Evolutionary conservation across 2,113 vertebrate species (phyloP).

Genomic region (Phaethornis superciliosus): DNA sequence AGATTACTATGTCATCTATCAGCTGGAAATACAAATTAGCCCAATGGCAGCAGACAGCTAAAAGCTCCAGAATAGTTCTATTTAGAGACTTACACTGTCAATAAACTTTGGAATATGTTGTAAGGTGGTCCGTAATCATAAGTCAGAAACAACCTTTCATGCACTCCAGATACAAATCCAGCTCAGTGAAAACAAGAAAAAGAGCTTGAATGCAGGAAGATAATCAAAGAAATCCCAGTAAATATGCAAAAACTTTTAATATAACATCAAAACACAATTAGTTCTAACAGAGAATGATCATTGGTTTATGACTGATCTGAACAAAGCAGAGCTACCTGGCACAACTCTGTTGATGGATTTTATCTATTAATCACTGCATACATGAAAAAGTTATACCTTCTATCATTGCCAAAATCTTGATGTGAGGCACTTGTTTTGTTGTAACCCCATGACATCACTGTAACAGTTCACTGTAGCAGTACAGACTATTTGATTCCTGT

Average conservation of each 20-base stretch:
- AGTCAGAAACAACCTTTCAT: neutral
- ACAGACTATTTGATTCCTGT: neutral
- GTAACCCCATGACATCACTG: neutral
- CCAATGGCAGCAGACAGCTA: neutral
- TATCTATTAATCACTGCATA: neutral
- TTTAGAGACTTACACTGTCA: accelerated
- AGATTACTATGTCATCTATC: neutral
- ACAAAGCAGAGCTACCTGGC: neutral
- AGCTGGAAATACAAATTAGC: neutral
- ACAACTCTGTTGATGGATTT: neutral
- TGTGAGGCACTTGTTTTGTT: neutral
- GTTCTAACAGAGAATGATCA: neutral
- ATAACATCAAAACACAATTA: neutral
- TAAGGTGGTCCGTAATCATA: neutral
- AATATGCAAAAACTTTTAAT: accelerated
- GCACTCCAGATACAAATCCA: neutral
- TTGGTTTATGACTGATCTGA: neutral
- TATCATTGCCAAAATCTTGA: neutral
- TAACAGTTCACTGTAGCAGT: neutral
- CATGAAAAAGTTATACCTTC: neutral
- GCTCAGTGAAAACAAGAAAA: neutral
- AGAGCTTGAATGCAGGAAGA: neutral
- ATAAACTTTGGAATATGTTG: neutral
- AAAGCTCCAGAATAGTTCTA: neutral
- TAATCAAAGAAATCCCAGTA: neutral